A percentile compares a stretch with the other conserved stretches of the same genome.
phyloP scores from a whole-genome alignment of 2,888 invertebrate species.

The Congeria kusceri region DNA sequence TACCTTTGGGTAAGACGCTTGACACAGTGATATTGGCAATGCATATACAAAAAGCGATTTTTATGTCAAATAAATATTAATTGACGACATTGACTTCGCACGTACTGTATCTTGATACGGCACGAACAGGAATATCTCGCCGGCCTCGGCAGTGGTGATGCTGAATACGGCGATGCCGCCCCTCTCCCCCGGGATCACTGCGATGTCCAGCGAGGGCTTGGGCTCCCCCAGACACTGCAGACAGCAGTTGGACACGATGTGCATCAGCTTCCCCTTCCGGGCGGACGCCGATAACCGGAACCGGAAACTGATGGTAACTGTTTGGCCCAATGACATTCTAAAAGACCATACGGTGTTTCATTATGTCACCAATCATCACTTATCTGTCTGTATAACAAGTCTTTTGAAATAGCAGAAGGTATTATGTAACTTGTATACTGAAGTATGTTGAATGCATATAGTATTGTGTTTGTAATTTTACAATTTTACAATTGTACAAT shows the following conservation, averaged over 20 bases:
- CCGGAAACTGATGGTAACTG: constrained; percentile 60
- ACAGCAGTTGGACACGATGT: constrained; percentile 68
- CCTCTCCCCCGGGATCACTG: constrained; percentile 47
- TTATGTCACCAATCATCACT: no score
- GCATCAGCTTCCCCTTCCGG: constrained; percentile 46
- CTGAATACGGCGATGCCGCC: constrained; percentile 56
- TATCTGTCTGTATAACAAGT: no score
- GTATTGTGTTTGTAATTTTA: no score
- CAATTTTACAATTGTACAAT: no score
- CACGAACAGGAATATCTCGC: constrained; percentile 56
- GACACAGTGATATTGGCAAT: no score
- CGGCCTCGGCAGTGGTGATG: constrained; percentile 47
- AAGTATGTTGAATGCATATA: no score
- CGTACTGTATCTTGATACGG: constrained; percentile 60
- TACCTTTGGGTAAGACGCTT: no score
- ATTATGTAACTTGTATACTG: no score
- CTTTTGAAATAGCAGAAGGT: no score
- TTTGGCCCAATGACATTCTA: constrained; percentile 61
- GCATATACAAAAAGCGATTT: no score
- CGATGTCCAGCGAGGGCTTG: constrained; percentile 61
- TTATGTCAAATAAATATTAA: no score
- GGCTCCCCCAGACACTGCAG: constrained; percentile 46
- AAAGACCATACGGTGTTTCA: no score
- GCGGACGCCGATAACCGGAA: constrained; percentile 51
- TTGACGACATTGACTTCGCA: background rate